phyloP scores from a whole-genome alignment of 2,113 vertebrate genomes.

The Campylorhamphus procurvoides region DNA sequence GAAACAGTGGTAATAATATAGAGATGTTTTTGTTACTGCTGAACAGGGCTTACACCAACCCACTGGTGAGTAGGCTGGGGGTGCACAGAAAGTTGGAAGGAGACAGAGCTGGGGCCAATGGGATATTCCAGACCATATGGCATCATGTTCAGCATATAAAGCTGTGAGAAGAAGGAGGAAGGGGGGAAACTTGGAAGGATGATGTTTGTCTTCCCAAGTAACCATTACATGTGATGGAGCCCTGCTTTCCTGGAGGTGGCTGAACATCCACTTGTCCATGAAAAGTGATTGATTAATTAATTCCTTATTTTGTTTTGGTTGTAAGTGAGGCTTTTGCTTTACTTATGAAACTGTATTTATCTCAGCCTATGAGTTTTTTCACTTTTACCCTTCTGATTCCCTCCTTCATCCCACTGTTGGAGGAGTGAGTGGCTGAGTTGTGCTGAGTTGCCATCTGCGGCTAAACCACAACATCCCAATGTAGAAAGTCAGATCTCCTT shows the following conservation, averaged over 20 bases:
- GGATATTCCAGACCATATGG: neutral
- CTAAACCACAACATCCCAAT: neutral
- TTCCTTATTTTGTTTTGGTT: neutral
- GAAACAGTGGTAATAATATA: neutral
- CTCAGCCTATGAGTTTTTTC: neutral
- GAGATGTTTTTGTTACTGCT: neutral
- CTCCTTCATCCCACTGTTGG: neutral
- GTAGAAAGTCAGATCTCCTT: neutral
- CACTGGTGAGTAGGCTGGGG: neutral
- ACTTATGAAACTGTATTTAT: neutral
- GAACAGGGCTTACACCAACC: neutral
- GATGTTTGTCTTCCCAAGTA: neutral
- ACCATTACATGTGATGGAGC: neutral
- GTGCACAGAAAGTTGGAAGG: neutral
- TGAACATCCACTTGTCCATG: neutral
- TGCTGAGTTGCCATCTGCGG: neutral
- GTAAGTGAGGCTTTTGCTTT: neutral
- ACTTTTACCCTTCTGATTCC: neutral
- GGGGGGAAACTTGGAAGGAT: neutral
- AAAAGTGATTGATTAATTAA: neutral
- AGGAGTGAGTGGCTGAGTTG: neutral
- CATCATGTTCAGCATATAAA: neutral
- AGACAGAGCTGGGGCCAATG: accelerated
- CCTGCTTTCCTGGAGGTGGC: neutral
- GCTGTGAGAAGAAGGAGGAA: neutral